Evolutionary conservation across 2,797 vertebrate species (phyloP).

Genomic region (Paedocypris micromegethes): DNA sequence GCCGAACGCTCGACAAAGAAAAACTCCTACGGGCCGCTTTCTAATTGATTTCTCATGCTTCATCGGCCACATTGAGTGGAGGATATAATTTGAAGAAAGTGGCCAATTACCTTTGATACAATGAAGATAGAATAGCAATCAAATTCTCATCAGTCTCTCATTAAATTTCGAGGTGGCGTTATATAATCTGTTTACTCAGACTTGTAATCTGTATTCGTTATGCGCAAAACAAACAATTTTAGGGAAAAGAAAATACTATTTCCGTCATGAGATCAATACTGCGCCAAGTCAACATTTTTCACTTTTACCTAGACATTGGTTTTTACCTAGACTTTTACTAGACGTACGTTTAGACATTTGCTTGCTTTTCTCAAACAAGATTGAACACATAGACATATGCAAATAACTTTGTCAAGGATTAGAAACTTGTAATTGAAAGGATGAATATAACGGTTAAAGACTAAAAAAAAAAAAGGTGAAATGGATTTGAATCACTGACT

Average conservation of each 20-base stretch:
- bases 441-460: no score
- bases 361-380: no score
- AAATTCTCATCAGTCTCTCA: slow-evolving; percentile 48
- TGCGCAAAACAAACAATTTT: slow-evolving; percentile 18
- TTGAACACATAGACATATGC: no score
- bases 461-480: no score
- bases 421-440: no score
- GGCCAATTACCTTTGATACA: slow-evolving; percentile 49
- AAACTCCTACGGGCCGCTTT: slow-evolving; percentile 37
- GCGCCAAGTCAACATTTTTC: no score
- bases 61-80: slow-evolving; percentile 49
- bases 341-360: no score
- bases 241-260: slow-evolving; percentile 3
- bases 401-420: no score
- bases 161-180: slow-evolving; percentile 38
- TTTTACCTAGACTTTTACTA: no score
- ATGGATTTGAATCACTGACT: no score
- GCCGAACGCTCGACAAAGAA: slow-evolving; percentile 50
- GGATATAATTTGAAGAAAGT: slow-evolving; percentile 52
- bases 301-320: no score
- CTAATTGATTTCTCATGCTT: slow-evolving; percentile 50
- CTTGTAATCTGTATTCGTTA: slow-evolving; percentile 31
- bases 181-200: slow-evolving; percentile 37
- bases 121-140: slow-evolving; percentile 50
- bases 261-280: slow-evolving; percentile 7